Base-by-base conservation (phyloP, 2,888 invertebrate genomes). In the Tiliacea aurago region DNA sequence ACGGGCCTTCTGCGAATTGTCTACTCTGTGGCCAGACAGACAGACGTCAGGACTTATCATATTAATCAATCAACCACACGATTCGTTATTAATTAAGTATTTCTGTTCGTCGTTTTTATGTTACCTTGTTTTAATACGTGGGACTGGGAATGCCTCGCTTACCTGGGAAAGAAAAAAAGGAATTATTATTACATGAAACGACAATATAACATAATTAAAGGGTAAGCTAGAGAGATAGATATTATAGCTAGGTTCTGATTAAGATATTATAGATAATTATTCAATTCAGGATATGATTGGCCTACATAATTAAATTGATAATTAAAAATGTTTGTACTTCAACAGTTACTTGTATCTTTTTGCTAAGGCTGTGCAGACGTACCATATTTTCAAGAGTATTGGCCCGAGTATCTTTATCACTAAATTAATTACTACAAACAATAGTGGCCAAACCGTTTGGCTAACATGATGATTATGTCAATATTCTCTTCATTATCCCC, bases 1-100 rank as follows among this genome's bases (percentile, higher is more conserved):
- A 4, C 68, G 10, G 2, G 7, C 37, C 59, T 83, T 72, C 71
- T 81, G 55, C 7, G 15, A 37, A 3, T 2, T 13, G 0, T 11
- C 15, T 75, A 10, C 61, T 45, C 55, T 37, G 33, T 75, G 83
- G 43, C 45, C 88, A 84, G 89, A 89, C 90, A 84, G 84, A 87
- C 87, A 86, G 90, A 88, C 89, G 87, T 87, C 86, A 84, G 84
- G 87, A 86, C 86, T 91, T 91, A 91, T 90, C 91, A 89, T 88
- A 90, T 90, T 89, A 91, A 90, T 90, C 90, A 92, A 91, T 91
- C 84, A 84, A 82, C 70, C 82, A 84, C 84, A 87, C 89, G 88
- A 86, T 88, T 86, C 84, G 80, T 86, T 88, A 90, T 90, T 90
- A 90, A 91, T 90, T 90, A 80, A 89, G 79, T 73, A 83, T 85